These are phyloP conservation scores for Papilio protenor DNA, from an alignment of 2,888 invertebrate species.

Conservation along the genomic window DNA sequence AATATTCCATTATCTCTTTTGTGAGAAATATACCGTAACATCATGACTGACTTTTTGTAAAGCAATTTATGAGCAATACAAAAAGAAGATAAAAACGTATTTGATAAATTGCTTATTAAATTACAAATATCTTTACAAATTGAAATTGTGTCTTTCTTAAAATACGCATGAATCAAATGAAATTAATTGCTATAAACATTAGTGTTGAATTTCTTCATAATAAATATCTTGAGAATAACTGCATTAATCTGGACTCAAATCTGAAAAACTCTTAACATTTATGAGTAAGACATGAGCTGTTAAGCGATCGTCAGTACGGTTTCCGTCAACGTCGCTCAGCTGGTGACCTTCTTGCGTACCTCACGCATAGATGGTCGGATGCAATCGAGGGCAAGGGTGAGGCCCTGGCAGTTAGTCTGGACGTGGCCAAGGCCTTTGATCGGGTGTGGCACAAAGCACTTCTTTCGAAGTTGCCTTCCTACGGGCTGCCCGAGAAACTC, in stretches of 20 bases:
- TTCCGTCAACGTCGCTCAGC: too few relatives aligned
- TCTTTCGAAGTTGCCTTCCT: too few relatives aligned
- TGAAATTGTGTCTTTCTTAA: background rate
- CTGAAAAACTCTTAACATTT: background rate
- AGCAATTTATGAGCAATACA: constrained; percentile 12
- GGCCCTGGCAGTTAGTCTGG: too few relatives aligned
- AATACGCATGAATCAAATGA: background rate
- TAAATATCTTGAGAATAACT: background rate
- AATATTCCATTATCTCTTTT: constrained; percentile 24
- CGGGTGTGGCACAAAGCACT: too few relatives aligned
- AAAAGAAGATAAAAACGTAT: background rate
- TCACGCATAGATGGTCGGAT: too few relatives aligned
- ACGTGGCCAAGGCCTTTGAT: too few relatives aligned
- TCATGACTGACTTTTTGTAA: constrained; percentile 18
- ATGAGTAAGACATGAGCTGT: too few relatives aligned
- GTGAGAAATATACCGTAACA: constrained; percentile 25
- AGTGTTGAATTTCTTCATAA: background rate
- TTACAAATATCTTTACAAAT: background rate
- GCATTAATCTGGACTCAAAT: background rate
- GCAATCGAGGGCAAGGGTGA: too few relatives aligned
- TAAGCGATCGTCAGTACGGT: too few relatives aligned
- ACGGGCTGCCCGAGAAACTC: too few relatives aligned
- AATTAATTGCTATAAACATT: background rate
- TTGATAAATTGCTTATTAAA: constrained; percentile 22
- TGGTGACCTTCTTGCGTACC: too few relatives aligned